Evolutionary conservation across 1,140 invertebrate species (phyloP), one percentile per base, ranked within the genome.

Genomic region (Ephestia elutella): DNA sequence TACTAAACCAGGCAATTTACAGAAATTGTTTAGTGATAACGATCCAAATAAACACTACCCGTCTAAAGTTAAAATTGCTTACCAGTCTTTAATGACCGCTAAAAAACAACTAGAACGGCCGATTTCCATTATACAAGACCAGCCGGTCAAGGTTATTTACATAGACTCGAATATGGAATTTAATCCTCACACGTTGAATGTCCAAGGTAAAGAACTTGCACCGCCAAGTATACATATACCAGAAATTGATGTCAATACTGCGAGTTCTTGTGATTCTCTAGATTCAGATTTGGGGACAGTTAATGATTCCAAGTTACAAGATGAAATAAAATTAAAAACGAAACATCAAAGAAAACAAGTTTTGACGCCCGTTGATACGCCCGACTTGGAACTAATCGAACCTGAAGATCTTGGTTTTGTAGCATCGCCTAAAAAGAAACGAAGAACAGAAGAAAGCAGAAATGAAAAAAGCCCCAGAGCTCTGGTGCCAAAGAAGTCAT

Each of bases 281-380:
- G 82, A 88, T 65, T 83, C 82, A n/a, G 82, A 86, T 32, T 13
- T 83, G 48, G 80, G 82, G 44, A 54, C 66, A 2, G 51, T 63
- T 35, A 73, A 71, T 50, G 82, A 84, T 25, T 54, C 17, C 3
- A 86, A 82, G 59, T 54, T 57, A 20, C 74, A 72, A 60, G 86
- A 86, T 57, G 82, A 80, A 17, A 62, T 51, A 21, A 87, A 80
- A 73, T 60, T 54, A 15, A 90, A 90, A 71, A 80, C 68, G 13
- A 88, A 84, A 73, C 89, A 90, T 75, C 89, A 89, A 64, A 76
- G 89, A 65, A 90, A 90, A 68, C 87, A 90, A 75, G 83, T 90
- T 17, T 70, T 90, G 19, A 89, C 85, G 20, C 85, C 87, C 7
- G 89, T 90, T 5, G 82, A 87, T 54, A 71, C 66, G 32, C 86